Percentiles rank a stretch among this genome's conserved stretches.
Evolutionary conservation across 2,797 vertebrate genomes (phyloP).

Genomic region (Lerista edwardsae): DNA sequence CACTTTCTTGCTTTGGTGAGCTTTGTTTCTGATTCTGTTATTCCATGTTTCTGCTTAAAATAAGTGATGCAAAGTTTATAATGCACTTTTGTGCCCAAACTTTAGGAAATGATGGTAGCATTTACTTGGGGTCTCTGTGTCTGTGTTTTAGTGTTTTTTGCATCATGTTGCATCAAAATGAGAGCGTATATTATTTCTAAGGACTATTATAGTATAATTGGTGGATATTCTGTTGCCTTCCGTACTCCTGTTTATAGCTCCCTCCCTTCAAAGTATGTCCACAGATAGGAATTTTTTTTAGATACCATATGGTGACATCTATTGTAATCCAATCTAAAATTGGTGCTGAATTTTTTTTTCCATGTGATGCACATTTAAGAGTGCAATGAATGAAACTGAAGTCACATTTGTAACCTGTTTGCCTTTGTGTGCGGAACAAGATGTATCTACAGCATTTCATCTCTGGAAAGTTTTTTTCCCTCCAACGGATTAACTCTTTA

Average conservation of each 20-base stretch:
- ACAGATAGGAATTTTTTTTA: neutral
- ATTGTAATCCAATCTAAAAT: fast-evolving
- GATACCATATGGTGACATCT: neutral
- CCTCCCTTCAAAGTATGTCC: neutral
- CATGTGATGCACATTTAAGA: neutral
- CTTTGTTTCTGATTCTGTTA: fast-evolving
- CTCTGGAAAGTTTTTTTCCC: conserved; percentile 36
- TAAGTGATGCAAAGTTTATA: neutral
- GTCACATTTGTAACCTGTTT: conserved; percentile 1
- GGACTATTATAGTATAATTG: neutral
- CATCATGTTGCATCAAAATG: neutral
- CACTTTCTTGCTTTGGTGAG: neutral
- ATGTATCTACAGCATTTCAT: neutral
- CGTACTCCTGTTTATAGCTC: neutral
- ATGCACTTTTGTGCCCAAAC: fast-evolving
- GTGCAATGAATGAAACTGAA: neutral
- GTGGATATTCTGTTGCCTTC: neutral
- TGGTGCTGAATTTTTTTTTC: neutral
- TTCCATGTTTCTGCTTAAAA: fast-evolving
- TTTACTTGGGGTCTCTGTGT: neutral
- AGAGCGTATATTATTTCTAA: neutral
- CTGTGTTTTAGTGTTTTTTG: neutral
- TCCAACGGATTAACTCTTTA: conserved; percentile 8
- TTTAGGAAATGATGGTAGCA: neutral
- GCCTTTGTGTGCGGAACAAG: neutral